Evolutionary conservation across 2,888 invertebrate genomes (phyloP).

Genomic region (Sepiola atlantica): DNA sequence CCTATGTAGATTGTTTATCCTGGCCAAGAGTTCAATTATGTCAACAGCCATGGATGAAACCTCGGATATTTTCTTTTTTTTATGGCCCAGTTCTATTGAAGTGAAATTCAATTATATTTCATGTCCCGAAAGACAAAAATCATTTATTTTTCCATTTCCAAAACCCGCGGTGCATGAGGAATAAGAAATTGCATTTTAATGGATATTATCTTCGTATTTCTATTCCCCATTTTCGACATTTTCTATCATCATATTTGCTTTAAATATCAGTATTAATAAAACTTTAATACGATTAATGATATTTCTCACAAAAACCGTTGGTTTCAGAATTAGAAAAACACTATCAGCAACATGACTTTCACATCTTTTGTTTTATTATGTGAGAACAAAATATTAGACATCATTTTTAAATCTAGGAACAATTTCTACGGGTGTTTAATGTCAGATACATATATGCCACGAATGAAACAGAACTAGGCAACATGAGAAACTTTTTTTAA

Average conservation of each 20-base stretch:
- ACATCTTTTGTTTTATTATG: too few species aligned
- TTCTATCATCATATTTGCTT: background rate
- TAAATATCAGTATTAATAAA: too few species aligned
- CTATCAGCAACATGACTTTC: too few species aligned
- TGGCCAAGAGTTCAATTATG: background rate
- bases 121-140: background rate
- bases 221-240: background rate
- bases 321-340: too few species aligned
- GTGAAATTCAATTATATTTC: constrained; percentile 32
- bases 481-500: too few species aligned
- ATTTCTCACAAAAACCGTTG: too few species aligned
- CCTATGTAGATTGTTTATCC: background rate
- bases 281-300: too few species aligned
- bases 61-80: background rate
- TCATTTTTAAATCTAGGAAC: too few species aligned
- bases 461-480: too few species aligned
- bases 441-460: too few species aligned
- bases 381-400: too few species aligned
- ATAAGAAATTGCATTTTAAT: background rate
- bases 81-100: background rate
- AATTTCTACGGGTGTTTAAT: too few species aligned
- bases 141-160: background rate
- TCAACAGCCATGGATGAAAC: background rate
- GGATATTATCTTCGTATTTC: background rate
- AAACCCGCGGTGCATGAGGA: background rate